These are phyloP conservation scores for Abrostola tripartita DNA, from an alignment of 2,888 invertebrate species.

Conservation along the genomic window DNA sequence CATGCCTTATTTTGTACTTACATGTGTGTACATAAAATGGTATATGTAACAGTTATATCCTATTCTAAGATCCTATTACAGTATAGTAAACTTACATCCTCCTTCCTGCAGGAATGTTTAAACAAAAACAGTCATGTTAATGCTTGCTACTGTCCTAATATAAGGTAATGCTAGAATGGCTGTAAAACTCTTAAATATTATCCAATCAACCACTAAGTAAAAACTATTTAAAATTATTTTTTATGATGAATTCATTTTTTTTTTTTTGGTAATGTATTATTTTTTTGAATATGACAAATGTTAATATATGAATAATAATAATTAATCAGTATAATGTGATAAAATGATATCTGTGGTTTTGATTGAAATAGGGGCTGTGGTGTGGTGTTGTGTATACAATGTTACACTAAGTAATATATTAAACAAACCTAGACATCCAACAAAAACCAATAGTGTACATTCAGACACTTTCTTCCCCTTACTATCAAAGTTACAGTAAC, in stretches of 20 bases:
- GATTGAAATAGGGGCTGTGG: slow-evolving; percentile 14
- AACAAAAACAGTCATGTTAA: too few species aligned
- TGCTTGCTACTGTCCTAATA: too few species aligned
- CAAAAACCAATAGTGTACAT: not conserved
- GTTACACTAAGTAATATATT: not conserved
- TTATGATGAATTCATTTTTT: too few species aligned
- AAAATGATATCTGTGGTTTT: slow-evolving; percentile 38
- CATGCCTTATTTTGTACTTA: slow-evolving; percentile 53
- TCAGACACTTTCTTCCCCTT: slow-evolving; percentile 8
- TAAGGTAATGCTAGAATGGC: too few species aligned
- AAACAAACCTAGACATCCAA: not conserved
- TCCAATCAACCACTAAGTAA: too few species aligned
- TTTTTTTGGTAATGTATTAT: not conserved
- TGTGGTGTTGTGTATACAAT: slow-evolving; percentile 24
- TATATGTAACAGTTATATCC: not conserved
- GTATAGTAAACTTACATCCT: not conserved
- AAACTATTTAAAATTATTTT: too few species aligned
- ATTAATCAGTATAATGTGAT: slow-evolving; percentile 33
- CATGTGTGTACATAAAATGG: slow-evolving; percentile 25
- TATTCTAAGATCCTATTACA: too few species aligned
- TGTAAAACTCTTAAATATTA: too few species aligned
- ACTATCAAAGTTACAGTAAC: slow-evolving; percentile 22
- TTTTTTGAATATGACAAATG: slow-evolving; percentile 1
- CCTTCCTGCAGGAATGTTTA: too few species aligned
- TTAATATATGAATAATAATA: too few species aligned